Conservation (phyloP, 2,797 vertebrate species). For the Merluccius polli region DNA sequence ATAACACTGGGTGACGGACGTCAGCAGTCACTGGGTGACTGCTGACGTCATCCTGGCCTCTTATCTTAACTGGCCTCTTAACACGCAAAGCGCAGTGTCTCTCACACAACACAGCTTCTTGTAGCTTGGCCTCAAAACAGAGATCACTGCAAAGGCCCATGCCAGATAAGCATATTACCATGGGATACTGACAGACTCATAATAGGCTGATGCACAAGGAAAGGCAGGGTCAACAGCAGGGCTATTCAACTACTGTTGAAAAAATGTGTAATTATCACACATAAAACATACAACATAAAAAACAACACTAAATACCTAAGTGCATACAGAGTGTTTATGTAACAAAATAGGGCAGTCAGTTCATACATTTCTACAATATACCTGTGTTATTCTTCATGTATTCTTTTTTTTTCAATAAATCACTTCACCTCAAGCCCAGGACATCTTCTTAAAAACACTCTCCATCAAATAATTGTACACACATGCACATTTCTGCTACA, state of each 20-base stretch:
- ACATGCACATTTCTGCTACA: no score
- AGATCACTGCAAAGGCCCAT: neutral
- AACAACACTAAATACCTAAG: neutral
- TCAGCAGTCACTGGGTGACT: constrained; percentile 30
- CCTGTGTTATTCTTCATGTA: no score
- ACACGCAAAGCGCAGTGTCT: neutral
- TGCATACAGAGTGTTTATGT: no score
- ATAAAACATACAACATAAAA: no score
- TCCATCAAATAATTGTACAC: no score
- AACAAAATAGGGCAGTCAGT: no score
- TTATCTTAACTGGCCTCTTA: neutral
- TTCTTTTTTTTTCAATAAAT: no score
- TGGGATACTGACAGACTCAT: neutral
- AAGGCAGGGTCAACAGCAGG: neutral
- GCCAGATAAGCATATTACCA: neutral
- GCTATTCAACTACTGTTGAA: no score
- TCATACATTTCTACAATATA: no score
- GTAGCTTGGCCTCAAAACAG: neutral
- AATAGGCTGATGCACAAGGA: neutral
- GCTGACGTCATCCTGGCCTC: constrained; percentile 21
- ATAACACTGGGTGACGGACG: constrained; percentile 37
- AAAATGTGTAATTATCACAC: no score
- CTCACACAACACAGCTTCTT: neutral
- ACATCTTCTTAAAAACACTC: no score
- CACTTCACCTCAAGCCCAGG: no score